Percentiles rank a stretch among this genome's conserved stretches.
Conservation (phyloP, 2,888 invertebrate genomes). For the Erannis defoliaria region DNA sequence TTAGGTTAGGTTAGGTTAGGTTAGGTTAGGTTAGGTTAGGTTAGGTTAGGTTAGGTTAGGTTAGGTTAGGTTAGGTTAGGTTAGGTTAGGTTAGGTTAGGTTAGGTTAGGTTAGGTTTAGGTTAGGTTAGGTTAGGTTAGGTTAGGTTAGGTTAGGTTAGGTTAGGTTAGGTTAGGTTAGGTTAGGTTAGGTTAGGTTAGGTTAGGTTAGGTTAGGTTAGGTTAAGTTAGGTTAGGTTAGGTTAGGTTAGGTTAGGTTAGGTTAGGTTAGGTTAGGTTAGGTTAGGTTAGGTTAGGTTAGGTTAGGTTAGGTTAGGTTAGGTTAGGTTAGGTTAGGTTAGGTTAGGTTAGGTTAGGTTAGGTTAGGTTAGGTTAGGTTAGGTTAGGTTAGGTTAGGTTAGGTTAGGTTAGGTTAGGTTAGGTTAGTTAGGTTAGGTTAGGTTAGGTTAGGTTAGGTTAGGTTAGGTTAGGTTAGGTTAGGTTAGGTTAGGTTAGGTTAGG, state of each 20-base stretch:
- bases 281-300: slow-evolving; percentile 42
- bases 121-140: slow-evolving; percentile 10
- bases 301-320: slow-evolving; percentile 42
- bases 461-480: slow-evolving; percentile 38
- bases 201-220: slow-evolving; percentile 7
- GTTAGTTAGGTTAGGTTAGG: slow-evolving; percentile 35
- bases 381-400: slow-evolving; percentile 34
- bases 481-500: slow-evolving; percentile 11
- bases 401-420: slow-evolving; percentile 35
- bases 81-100: slow-evolving; percentile 4
- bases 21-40: slow-evolving; percentile 19
- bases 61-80: slow-evolving; percentile 23
- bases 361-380: slow-evolving; percentile 41
- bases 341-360: slow-evolving; percentile 46
- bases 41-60: slow-evolving; percentile 5
- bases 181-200: slow-evolving; percentile 6
- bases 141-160: slow-evolving; percentile 8
- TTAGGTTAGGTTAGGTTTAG: slow-evolving; percentile 20
- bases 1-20: slow-evolving; percentile 33
- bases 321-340: slow-evolving; percentile 42
- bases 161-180: slow-evolving; percentile 7
- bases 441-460: slow-evolving; percentile 31
- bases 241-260: slow-evolving; percentile 40
- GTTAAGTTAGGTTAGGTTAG: slow-evolving; percentile 26
- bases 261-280: slow-evolving; percentile 38